These are phyloP conservation scores for Villa cingulata DNA, from an alignment of 2,888 invertebrate species.

Conservation along the genomic window DNA sequence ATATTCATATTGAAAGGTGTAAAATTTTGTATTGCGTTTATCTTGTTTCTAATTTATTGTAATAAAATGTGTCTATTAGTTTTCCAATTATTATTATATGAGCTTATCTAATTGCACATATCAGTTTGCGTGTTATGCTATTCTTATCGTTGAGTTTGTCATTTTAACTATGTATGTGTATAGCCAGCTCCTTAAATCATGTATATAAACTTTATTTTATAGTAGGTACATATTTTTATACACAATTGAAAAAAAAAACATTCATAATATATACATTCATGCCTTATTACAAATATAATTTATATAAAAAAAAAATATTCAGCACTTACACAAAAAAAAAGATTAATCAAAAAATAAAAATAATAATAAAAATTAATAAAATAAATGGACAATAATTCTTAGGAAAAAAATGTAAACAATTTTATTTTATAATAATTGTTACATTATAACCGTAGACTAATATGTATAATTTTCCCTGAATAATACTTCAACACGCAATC, in stretches of 20 bases:
- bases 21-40: constrained; percentile 7
- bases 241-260: no score
- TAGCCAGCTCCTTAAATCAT: background rate
- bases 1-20: background rate
- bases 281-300: no score
- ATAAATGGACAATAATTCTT: no score
- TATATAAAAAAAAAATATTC: no score
- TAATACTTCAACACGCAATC: background rate
- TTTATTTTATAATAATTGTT: background rate
- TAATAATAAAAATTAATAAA: no score
- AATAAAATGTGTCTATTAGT: constrained; percentile 27
- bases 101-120: constrained; percentile 24
- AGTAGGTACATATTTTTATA: no score
- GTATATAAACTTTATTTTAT: no score
- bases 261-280: no score
- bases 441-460: background rate
- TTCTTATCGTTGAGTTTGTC: background rate
- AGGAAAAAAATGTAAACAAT: no score
- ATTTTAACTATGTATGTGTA: background rate
- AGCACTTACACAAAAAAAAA: no score
- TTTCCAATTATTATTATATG: constrained; percentile 24
- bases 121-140: constrained; percentile 16
- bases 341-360: no score
- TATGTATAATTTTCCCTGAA: background rate
- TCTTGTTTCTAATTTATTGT: constrained; percentile 22